Evolutionary conservation across 2,888 invertebrate genomes (phyloP), one percentile per base, ranked within the genome.

Genomic region (Rotaria macrura): DNA sequence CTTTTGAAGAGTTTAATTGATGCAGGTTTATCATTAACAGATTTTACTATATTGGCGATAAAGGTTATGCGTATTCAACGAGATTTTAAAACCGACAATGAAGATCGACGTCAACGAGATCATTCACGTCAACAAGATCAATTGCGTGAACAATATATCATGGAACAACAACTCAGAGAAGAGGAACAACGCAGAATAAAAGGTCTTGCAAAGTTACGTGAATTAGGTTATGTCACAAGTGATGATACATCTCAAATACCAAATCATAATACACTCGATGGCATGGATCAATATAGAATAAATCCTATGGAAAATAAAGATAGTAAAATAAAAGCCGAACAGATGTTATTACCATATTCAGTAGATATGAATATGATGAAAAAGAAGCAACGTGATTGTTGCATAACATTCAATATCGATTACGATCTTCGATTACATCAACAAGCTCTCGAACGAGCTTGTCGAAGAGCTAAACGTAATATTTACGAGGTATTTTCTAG

Each of bases 161-260:
- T 79, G 17, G 79, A 79, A 79, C 38, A 43, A 43, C 43, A 79
- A 79, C 2, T 79, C 23, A 79, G 43, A 79, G 79, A 79, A 43
- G 79, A 79, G n/a, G 79, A 79, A 43, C 23, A 79, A 79, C 79
- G 79, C n/a, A 40, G 20, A 43, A 38, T 79, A n/a, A 79, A 79
- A 43, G 79, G 79, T 2, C n/a, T 79, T 9, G 25, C 0, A 10
- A 79, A 79, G 43, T n/a, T 79, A 43, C 43, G 43, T 40, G 79
- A 79, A 43, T 43, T 79, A 43, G 79, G 79, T 7, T 79, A 79
- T 79, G 79, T 79, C 3, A 79, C n/a, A 4, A 4, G 25, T 25
- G 79, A 79, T 79, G 79, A 79, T 43, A n/a, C 20, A 40, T n/a
- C 7, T 43, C 10, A 23, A 43, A 43, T 25, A 25, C 25, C 25